A percentile compares a stretch with the other conserved stretches of the same genome.
Evolutionary conservation across 2,888 invertebrate species (phyloP).

Genomic region (Melanotus villosus): DNA sequence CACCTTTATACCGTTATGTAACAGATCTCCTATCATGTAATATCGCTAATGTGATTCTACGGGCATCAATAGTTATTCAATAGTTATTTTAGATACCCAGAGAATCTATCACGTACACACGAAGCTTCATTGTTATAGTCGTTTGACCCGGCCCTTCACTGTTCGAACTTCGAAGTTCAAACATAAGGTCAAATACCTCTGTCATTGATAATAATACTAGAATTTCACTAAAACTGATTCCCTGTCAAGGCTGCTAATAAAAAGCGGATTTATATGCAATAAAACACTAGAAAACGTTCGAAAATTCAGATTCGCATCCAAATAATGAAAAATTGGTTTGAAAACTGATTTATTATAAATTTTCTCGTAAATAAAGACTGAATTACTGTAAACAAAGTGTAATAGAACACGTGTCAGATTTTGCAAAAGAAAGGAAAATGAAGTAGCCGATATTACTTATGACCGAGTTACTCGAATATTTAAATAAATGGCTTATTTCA

Average conservation of each 20-base stretch:
- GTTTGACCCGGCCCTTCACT: constrained; percentile 20
- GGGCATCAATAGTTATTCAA: background rate
- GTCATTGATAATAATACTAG: constrained; percentile 3
- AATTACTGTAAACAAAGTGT: too few relatives aligned
- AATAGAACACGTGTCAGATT: too few relatives aligned
- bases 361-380: too few relatives aligned
- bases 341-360: too few relatives aligned
- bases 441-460: too few relatives aligned
- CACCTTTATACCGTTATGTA: background rate
- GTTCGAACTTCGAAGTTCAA: constrained; percentile 14
- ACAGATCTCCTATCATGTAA: background rate
- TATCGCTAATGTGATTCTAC: constrained; percentile 16
- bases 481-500: too few relatives aligned
- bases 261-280: too few relatives aligned
- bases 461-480: too few relatives aligned
- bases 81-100: background rate
- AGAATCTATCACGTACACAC: constrained; percentile 21
- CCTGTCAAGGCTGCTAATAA: background rate
- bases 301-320: too few relatives aligned
- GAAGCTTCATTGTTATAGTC: constrained; percentile 20
- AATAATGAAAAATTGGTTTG: too few relatives aligned
- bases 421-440: too few relatives aligned
- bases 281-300: too few relatives aligned
- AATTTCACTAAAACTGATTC: constrained; percentile 10
- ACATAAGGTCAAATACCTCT: constrained; percentile 29